Evolutionary conservation across 2,113 vertebrate species (phyloP).

Genomic region (Oncorhynchus nerka): DNA sequence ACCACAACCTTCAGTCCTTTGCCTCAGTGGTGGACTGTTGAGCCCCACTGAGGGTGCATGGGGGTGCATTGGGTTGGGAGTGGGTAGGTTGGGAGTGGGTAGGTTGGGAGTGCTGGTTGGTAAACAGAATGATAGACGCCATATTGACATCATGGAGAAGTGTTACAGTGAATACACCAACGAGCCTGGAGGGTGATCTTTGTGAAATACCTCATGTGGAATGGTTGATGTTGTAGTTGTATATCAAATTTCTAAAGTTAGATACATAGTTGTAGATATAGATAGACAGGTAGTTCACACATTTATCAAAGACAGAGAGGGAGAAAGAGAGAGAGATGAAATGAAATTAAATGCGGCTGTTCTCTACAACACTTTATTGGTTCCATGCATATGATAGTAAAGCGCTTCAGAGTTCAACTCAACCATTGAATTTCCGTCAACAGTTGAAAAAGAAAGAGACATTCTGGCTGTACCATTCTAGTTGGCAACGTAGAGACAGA

Average conservation of each 20-base stretch:
- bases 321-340: neutral
- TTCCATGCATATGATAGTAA: constrained; percentile 6
- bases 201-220: neutral
- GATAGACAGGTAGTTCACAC: neutral
- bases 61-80: too few species aligned
- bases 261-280: neutral
- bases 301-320: neutral
- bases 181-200: neutral
- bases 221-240: neutral
- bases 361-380: constrained; percentile 15
- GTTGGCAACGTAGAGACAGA: constrained; percentile 16
- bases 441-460: neutral
- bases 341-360: neutral
- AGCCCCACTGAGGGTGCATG: too few species aligned
- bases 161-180: neutral
- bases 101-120: too few species aligned
- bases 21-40: too few species aligned
- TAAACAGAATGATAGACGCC: too few species aligned
- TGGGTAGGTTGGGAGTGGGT: too few species aligned
- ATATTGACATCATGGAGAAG: too few species aligned
- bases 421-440: neutral
- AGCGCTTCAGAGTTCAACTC: constrained; percentile 2
- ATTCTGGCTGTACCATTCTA: neutral
- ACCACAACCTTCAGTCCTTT: neutral
- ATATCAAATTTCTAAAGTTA: neutral